These are phyloP conservation scores for Eulemur coronatus DNA, from an alignment of 2,797 vertebrate species.

Conservation along the genomic window DNA sequence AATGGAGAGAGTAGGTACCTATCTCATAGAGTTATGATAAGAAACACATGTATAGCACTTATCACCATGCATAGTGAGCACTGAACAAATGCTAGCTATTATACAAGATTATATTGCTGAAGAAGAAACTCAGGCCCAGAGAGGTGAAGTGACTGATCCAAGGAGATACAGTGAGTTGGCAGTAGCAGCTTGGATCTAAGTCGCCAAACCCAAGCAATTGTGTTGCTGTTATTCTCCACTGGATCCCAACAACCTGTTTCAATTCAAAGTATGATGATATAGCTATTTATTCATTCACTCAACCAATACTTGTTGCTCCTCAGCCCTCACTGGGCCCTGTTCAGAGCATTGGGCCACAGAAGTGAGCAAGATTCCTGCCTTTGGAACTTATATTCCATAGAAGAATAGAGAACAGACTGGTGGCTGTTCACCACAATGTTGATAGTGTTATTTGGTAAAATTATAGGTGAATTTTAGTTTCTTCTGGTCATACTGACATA, in stretches of 20 bases:
- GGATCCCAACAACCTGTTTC: neutral
- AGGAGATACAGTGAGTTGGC: neutral
- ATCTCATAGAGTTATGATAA: neutral
- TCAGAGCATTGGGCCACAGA: neutral
- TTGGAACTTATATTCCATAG: neutral
- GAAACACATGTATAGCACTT: neutral
- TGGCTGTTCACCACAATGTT: neutral
- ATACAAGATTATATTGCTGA: neutral
- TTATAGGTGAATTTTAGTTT: neutral
- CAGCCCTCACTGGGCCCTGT: neutral
- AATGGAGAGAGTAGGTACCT: neutral
- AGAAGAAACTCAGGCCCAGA: neutral
- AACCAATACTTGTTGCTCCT: accelerated
- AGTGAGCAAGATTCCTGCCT: neutral
- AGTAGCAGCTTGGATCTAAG: neutral
- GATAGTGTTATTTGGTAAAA: neutral
- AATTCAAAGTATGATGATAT: neutral
- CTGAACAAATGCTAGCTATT: neutral
- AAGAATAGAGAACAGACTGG: neutral
- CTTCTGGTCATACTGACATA: neutral
- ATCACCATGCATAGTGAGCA: neutral
- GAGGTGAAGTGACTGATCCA: neutral
- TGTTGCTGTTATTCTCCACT: neutral
- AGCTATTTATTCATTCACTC: neutral
- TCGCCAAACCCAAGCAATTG: neutral